Percentiles rank a stretch among this genome's conserved stretches.
Evolutionary conservation across 2,888 invertebrate genomes (phyloP).

Genomic region (Dasypolia templi): DNA sequence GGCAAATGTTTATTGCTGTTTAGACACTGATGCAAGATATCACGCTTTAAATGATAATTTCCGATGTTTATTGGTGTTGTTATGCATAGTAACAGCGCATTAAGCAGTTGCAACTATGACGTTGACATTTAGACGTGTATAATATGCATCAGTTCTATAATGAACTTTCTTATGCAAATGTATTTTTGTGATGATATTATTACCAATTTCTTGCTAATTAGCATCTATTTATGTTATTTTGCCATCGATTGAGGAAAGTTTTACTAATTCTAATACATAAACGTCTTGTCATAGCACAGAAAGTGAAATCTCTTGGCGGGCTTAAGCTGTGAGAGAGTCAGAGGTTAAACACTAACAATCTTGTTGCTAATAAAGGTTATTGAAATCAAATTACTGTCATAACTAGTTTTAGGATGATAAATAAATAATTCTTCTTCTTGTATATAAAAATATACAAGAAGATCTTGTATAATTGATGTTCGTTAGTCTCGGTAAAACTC

Average conservation of each 20-base stretch:
- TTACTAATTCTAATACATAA: conserved; percentile 14
- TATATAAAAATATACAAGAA: no score
- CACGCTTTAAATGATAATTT: conserved; percentile 50
- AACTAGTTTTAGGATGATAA: conserved; percentile 14
- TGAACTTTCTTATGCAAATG: conserved; percentile 55
- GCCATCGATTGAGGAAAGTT: conserved; percentile 18
- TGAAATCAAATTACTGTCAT: conserved; percentile 25
- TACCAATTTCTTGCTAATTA: conserved; percentile 18
- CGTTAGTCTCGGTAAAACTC: no score
- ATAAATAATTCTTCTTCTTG: no score
- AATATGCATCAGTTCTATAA: conserved; percentile 41
- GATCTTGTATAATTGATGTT: no score
- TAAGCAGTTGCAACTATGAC: conserved; percentile 46
- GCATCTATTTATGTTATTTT: conserved; percentile 14
- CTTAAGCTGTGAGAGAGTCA: conserved; percentile 21
- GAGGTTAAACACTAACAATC: conserved; percentile 35
- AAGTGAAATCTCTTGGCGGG: conserved; percentile 45
- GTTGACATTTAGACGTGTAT: conserved; percentile 40
- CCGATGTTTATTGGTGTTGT: conserved; percentile 31
- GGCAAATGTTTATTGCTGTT: conserved; percentile 41
- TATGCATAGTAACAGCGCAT: conserved; percentile 45
- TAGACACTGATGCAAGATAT: conserved; percentile 37
- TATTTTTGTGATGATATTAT: conserved; percentile 24
- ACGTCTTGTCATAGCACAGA: conserved; percentile 20
- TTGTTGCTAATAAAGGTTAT: conserved; percentile 37